Percentiles rank a stretch among this genome's conserved stretches.
Conservation (phyloP, 2,797 vertebrate genomes). For the Aplochiton taeniatus region DNA sequence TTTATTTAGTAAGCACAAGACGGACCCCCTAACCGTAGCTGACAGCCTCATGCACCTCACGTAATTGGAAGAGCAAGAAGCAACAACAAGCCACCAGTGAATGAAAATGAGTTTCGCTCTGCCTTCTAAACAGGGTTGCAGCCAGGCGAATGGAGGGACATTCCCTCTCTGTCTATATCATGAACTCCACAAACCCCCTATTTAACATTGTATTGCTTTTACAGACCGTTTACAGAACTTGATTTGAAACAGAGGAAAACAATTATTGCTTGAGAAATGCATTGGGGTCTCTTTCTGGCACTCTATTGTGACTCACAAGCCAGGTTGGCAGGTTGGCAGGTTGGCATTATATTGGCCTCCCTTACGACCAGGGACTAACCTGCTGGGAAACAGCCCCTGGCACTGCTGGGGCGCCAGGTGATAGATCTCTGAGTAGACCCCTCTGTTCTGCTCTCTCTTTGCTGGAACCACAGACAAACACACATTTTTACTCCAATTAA, state of each 20-base stretch:
- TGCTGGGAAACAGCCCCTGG: constrained; percentile 64
- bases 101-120: constrained; percentile 18
- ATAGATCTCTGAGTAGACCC: constrained; percentile 26
- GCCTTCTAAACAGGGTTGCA: not conserved
- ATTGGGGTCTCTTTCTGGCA: too few relatives aligned
- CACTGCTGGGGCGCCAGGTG: constrained; percentile 61
- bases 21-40: constrained; percentile 49
- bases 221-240: too few relatives aligned
- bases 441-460: constrained; percentile 48
- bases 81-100: constrained; percentile 17
- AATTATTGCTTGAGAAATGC: too few relatives aligned
- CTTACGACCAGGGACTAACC: constrained; percentile 52
- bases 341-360: not conserved
- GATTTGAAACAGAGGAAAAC: too few relatives aligned
- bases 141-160: not conserved
- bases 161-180: not conserved
- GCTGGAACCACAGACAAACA: constrained; percentile 17
- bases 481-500: too few relatives aligned
- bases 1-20: constrained; percentile 57
- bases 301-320: not conserved
- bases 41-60: constrained; percentile 43
- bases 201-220: too few relatives aligned
- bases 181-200: too few relatives aligned
- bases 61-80: constrained; percentile 38
- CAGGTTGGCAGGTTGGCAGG: not conserved